These are phyloP conservation scores for Malacoraja senta DNA, from an alignment of 2,797 vertebrate species.

Conservation along the genomic window DNA sequence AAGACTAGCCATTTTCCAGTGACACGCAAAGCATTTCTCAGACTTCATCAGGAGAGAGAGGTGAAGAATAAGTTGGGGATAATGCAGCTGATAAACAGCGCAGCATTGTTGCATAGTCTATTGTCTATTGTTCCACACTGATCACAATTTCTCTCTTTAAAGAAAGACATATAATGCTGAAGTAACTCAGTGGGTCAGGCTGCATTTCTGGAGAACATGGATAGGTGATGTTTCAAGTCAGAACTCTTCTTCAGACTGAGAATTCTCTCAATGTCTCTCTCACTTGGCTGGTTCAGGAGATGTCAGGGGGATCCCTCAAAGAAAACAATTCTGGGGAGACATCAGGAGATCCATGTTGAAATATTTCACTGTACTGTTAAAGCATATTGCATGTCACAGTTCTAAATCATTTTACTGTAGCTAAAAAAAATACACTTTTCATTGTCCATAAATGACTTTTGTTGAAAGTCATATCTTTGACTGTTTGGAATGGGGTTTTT, in stretches of 20 bases:
- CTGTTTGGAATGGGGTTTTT: background rate
- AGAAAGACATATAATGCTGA: too few relatives aligned
- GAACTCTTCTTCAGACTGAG: too few relatives aligned
- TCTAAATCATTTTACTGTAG: background rate
- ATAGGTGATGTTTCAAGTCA: too few relatives aligned
- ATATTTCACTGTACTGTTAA: background rate
- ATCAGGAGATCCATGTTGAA: background rate
- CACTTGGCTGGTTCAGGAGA: background rate
- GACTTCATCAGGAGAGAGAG: background rate
- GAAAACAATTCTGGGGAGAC: background rate
- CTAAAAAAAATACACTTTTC: background rate
- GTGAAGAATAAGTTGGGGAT: background rate
- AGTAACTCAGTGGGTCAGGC: too few relatives aligned
- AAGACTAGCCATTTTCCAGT: background rate
- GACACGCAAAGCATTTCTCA: too few relatives aligned
- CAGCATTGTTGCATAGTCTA: background rate
- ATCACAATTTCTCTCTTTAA: too few relatives aligned
- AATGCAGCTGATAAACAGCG: background rate
- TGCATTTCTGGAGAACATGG: too few relatives aligned
- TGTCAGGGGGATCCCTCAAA: background rate
- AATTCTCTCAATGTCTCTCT: background rate
- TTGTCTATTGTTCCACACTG: background rate
- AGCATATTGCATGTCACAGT: background rate
- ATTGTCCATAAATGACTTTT: background rate
- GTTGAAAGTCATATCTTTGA: background rate